These are phyloP conservation scores for Cheilosia grossa DNA, from an alignment of 2,888 invertebrate species.

Conservation along the genomic window DNA sequence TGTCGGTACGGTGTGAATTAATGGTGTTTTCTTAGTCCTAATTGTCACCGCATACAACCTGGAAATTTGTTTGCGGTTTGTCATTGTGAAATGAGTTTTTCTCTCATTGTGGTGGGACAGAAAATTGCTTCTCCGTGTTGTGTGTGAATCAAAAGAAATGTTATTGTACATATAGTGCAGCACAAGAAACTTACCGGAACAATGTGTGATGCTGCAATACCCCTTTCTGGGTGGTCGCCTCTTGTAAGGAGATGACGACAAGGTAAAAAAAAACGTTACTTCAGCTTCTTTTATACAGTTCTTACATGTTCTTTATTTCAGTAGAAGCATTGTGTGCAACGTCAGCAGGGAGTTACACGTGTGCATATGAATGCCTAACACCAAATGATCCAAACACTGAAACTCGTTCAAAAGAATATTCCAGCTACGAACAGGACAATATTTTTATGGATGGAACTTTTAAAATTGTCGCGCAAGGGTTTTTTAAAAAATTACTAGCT, in stretches of 20 bases:
- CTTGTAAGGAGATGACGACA: neutral
- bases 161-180: neutral
- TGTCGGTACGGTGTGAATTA: slow-evolving; percentile 52
- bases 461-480: too few species aligned
- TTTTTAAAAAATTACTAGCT: too few species aligned
- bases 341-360: too few species aligned
- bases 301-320: too few species aligned
- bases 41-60: slow-evolving; percentile 62
- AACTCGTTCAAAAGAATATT: too few species aligned
- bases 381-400: too few species aligned
- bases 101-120: slow-evolving; percentile 19
- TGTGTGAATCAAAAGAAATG: slow-evolving; percentile 4
- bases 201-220: slow-evolving; percentile 20
- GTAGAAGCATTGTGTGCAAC: too few species aligned
- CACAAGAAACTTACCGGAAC: slow-evolving; percentile 42
- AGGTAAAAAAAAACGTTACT: too few species aligned
- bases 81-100: slow-evolving; percentile 50
- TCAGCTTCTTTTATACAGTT: too few species aligned
- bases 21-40: slow-evolving; percentile 58
- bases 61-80: slow-evolving; percentile 51
- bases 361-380: too few species aligned
- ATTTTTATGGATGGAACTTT: too few species aligned
- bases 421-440: too few species aligned
- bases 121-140: slow-evolving; percentile 50
- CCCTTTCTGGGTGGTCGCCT: slow-evolving; percentile 43